phyloP scores from a whole-genome alignment of 2,888 invertebrate genomes.

The Girardia tigrina region DNA sequence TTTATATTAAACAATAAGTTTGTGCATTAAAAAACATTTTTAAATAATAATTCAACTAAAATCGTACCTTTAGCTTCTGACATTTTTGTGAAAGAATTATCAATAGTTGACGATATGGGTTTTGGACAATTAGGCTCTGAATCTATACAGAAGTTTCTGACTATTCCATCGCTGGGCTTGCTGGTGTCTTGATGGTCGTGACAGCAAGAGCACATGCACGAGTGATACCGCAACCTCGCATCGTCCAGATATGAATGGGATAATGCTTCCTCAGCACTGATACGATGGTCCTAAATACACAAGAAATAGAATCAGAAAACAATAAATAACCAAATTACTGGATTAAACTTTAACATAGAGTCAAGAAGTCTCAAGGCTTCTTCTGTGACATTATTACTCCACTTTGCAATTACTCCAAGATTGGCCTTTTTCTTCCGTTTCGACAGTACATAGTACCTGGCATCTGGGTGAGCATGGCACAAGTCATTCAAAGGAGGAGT shows the following conservation, averaged over 20 bases:
- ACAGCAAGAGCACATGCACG: slow-evolving; percentile 99
- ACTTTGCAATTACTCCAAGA: slow-evolving; percentile 60
- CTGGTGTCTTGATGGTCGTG: slow-evolving; percentile 70
- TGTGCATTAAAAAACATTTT: no score
- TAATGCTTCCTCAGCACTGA: slow-evolving; percentile 81
- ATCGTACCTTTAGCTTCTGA: slow-evolving; percentile 23
- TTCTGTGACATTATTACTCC: slow-evolving; percentile 64
- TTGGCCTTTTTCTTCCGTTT: neutral
- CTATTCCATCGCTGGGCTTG: slow-evolving; percentile 99
- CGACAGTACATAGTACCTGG: slow-evolving; percentile 43
- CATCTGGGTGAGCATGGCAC: slow-evolving; percentile 83
- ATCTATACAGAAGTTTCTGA: slow-evolving; percentile 54
- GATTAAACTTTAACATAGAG: slow-evolving; percentile 95
- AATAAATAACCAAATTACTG: slow-evolving; percentile 57
- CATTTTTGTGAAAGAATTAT: slow-evolving; percentile 25
- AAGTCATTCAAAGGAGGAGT: slow-evolving; percentile 88
- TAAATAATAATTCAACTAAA: no score
- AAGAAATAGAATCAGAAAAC: neutral
- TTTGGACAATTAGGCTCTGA: slow-evolving; percentile 26
- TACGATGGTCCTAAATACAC: slow-evolving; percentile 65
- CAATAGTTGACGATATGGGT: slow-evolving; percentile 21
- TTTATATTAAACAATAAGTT: no score
- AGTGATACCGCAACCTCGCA: slow-evolving; percentile 91
- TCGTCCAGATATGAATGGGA: slow-evolving; percentile 94
- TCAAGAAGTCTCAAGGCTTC: slow-evolving; percentile 91